These are phyloP conservation scores for Orchesellides sinensis DNA, from an alignment of 2,888 invertebrate species.

Conservation along the genomic window DNA sequence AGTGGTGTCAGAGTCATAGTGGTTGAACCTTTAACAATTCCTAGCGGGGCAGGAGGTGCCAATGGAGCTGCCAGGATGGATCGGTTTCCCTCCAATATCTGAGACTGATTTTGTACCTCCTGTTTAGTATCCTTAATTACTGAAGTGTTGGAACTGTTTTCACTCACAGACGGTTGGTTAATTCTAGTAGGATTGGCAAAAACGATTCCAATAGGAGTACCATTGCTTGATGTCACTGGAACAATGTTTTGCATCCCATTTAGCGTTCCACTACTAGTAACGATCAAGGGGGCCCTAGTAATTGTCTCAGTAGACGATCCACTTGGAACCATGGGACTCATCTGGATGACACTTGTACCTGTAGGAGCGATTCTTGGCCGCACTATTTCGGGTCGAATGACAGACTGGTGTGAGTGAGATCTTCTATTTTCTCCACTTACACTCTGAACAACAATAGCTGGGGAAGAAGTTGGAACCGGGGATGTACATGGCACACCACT, in stretches of 20 bases:
- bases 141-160: constrained; percentile 46
- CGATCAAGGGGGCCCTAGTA: constrained; percentile 42
- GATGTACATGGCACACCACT: constrained; percentile 78
- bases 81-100: constrained; percentile 26
- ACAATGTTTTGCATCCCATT: constrained; percentile 75
- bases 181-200: constrained; percentile 64
- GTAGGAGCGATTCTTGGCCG: constrained; percentile 70
- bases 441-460: constrained; percentile 71
- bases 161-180: constrained; percentile 1
- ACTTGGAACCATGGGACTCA: constrained; percentile 80
- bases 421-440: constrained; percentile 51
- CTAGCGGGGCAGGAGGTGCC: constrained; percentile 70
- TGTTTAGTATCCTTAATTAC: constrained; percentile 70
- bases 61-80: constrained; percentile 34
- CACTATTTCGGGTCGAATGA: constrained; percentile 74
- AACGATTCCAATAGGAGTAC: constrained; percentile 72
- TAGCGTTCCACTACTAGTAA: constrained; percentile 44
- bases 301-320: constrained; percentile 11
- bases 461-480: constrained; percentile 71
- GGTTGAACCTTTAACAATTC: constrained; percentile 70
- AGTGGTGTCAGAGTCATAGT: constrained; percentile 73
- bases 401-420: constrained; percentile 68
- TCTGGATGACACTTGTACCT: constrained; percentile 88
- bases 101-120: constrained; percentile 33
- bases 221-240: constrained; percentile 56